A percentile compares a stretch with the other conserved stretches of the same genome.
phyloP scores from a whole-genome alignment of 2,113 vertebrate genomes.

The Vombatus ursinus region DNA sequence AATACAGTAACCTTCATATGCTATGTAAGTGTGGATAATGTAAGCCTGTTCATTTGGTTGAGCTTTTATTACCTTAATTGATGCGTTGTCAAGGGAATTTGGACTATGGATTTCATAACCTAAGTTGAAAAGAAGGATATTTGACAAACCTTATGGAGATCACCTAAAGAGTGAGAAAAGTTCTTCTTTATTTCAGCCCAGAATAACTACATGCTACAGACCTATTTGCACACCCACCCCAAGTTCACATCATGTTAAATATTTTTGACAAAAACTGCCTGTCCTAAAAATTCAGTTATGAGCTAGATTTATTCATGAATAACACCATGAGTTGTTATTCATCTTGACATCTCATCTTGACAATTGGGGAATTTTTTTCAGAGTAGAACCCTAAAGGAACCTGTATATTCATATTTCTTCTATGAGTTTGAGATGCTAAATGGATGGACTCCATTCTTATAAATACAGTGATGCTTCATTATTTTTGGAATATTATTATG shows the following conservation, averaged over 20 bases:
- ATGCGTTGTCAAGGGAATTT: constrained; percentile 46
- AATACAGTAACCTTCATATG: not conserved
- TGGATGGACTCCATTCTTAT: not conserved
- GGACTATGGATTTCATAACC: constrained; percentile 36
- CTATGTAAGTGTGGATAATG: not conserved
- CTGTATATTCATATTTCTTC: not conserved
- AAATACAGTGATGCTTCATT: not conserved
- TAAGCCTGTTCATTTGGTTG: not conserved
- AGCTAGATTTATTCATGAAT: not conserved
- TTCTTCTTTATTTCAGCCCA: not conserved
- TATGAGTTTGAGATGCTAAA: constrained; percentile 16
- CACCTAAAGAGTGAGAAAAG: not conserved
- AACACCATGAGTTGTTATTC: not conserved
- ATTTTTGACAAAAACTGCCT: not conserved
- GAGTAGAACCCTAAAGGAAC: constrained; percentile 9
- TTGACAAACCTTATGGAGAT: constrained; percentile 35
- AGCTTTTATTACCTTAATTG: constrained; percentile 33
- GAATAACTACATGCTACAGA: not conserved
- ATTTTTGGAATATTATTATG: constrained; percentile 9
- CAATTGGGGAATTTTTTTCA: constrained; percentile 24
- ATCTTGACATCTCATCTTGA: not conserved
- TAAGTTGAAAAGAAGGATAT: constrained; percentile 16
- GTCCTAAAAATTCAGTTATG: not conserved
- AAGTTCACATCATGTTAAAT: not conserved
- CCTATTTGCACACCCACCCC: not conserved